Evolutionary conservation across 2,113 vertebrate species (phyloP).

Genomic region (Piprites chloris): DNA sequence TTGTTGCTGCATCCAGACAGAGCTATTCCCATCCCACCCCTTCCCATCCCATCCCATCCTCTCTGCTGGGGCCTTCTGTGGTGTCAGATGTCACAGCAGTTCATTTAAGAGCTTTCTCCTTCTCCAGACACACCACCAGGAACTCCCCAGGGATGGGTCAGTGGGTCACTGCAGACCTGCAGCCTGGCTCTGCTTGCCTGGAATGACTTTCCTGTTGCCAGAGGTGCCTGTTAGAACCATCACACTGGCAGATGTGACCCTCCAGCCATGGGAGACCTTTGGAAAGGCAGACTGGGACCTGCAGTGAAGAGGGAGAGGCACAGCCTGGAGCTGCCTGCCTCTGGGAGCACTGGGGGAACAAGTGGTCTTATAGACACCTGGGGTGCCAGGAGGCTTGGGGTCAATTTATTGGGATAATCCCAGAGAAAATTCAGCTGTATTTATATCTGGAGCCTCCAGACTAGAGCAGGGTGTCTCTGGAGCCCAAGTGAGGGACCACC

Average conservation of each 20-base stretch:
- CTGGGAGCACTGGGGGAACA: fast-evolving
- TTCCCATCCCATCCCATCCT: background rate
- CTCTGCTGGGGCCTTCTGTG: background rate
- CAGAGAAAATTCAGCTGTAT: background rate
- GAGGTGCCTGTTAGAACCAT: background rate
- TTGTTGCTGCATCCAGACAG: background rate
- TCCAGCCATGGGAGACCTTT: background rate
- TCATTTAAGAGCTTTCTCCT: background rate
- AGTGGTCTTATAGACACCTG: background rate
- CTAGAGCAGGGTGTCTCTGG: background rate
- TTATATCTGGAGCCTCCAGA: background rate
- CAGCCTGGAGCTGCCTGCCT: background rate
- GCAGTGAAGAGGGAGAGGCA: background rate
- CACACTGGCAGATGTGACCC: background rate
- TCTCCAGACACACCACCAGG: background rate
- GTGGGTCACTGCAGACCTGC: background rate
- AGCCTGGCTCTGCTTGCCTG: background rate
- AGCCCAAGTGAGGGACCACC: background rate
- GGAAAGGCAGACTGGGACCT: background rate
- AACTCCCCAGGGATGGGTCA: background rate
- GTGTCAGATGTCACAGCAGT: background rate
- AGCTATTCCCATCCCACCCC: background rate
- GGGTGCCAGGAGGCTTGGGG: background rate
- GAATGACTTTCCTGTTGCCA: fast-evolving
- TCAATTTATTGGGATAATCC: background rate